Percentiles rank a stretch among this genome's conserved stretches.
These are phyloP conservation scores for Passer montanus DNA, from an alignment of 2,113 vertebrate genomes.

Conservation along the genomic window DNA sequence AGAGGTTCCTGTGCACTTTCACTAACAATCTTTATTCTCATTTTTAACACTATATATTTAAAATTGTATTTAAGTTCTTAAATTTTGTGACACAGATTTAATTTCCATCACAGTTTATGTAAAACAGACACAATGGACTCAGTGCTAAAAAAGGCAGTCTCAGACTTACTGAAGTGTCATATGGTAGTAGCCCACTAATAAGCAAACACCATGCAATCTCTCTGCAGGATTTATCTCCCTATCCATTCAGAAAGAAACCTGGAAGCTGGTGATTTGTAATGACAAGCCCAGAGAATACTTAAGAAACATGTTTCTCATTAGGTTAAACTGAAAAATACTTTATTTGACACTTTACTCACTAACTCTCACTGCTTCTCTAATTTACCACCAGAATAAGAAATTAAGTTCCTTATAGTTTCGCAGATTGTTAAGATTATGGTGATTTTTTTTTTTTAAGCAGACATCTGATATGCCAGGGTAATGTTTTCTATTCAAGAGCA, in stretches of 20 bases:
- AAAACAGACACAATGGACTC: background rate
- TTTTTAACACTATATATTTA: background rate
- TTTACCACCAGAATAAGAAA: background rate
- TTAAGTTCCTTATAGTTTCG: background rate
- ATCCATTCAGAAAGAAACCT: background rate
- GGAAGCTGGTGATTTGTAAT: background rate
- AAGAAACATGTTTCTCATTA: background rate
- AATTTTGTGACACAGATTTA: background rate
- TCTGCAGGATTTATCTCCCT: background rate
- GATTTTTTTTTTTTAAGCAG: background rate
- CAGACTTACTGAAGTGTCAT: background rate
- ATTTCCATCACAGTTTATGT: background rate
- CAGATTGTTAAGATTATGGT: background rate
- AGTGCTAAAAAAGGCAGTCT: accelerated
- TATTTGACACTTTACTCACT: background rate
- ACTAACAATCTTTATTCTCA: background rate
- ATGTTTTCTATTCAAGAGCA: background rate
- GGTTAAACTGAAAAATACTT: background rate
- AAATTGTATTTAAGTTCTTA: background rate
- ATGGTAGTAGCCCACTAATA: background rate
- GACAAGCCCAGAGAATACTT: background rate
- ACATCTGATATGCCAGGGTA: background rate
- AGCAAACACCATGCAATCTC: background rate
- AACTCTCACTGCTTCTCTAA: background rate
- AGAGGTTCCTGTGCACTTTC: background rate